These are phyloP conservation scores for Poecilobothrus nobilitatus DNA, from an alignment of 2,888 invertebrate genomes.

Conservation along the genomic window DNA sequence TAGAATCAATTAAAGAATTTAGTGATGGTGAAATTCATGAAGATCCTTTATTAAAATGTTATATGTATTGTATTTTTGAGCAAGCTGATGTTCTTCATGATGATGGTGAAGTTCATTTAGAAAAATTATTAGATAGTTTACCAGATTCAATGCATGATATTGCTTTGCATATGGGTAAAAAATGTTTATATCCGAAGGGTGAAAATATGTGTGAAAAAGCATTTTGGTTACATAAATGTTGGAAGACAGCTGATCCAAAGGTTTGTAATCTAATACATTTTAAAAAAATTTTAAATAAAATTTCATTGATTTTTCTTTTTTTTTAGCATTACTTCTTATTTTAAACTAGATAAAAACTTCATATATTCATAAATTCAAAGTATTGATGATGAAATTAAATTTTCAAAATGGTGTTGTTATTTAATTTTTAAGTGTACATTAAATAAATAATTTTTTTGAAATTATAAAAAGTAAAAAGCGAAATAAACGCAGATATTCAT, in stretches of 20 bases:
- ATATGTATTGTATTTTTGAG: slow-evolving; percentile 35
- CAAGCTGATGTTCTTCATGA: slow-evolving; percentile 30
- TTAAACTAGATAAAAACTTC: too few relatives aligned
- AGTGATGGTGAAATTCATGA: slow-evolving; percentile 34
- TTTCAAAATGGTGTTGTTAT: not conserved
- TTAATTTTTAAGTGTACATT: not conserved
- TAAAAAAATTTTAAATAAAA: slow-evolving; percentile 17
- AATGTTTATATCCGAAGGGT: slow-evolving; percentile 31
- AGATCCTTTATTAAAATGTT: slow-evolving; percentile 33
- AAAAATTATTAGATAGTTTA: slow-evolving; percentile 27
- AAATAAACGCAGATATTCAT: slow-evolving; percentile 2
- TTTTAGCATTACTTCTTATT: slow-evolving; percentile 27
- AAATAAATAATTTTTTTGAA: not conserved
- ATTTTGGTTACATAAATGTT: slow-evolving; percentile 34
- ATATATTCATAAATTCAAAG: too few relatives aligned
- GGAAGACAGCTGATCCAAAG: slow-evolving; percentile 33
- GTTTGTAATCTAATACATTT: slow-evolving; percentile 22
- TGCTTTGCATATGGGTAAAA: slow-evolving; percentile 29
- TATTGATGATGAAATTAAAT: not conserved
- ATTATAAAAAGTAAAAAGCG: too few relatives aligned
- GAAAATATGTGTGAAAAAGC: slow-evolving; percentile 32
- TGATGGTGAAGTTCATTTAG: slow-evolving; percentile 32
- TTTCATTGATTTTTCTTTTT: slow-evolving; percentile 11
- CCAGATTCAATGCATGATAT: slow-evolving; percentile 28
- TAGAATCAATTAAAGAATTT: slow-evolving; percentile 32